phyloP scores from a whole-genome alignment of 2,888 invertebrate genomes.

The Troides helena region DNA sequence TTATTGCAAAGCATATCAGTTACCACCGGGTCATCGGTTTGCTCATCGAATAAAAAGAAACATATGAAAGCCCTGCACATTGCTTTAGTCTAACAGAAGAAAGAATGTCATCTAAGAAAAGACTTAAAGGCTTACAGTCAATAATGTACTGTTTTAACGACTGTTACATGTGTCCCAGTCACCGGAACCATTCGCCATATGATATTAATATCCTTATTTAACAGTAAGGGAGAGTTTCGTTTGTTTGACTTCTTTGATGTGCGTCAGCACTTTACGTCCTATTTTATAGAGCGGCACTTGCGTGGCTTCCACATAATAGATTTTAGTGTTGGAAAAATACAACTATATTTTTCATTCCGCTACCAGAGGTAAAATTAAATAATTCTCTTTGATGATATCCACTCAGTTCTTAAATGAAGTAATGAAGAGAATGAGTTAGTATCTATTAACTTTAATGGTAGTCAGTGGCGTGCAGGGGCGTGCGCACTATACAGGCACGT shows the following conservation, averaged over 20 bases:
- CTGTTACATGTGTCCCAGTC: neutral
- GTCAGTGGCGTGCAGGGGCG: too few relatives aligned
- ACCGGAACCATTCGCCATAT: neutral
- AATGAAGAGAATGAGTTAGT: too few relatives aligned
- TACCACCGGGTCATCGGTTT: too few relatives aligned
- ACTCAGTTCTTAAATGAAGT: neutral
- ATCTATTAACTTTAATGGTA: too few relatives aligned
- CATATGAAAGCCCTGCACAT: too few relatives aligned
- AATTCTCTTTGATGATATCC: neutral
- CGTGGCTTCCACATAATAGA: conserved; percentile 28
- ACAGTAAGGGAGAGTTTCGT: neutral
- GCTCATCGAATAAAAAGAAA: too few relatives aligned
- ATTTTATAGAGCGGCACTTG: conserved; percentile 33
- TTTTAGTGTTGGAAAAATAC: conserved; percentile 7
- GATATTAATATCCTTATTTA: conserved; percentile 1
- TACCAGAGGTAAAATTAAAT: neutral
- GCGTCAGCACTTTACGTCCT: conserved; percentile 19
- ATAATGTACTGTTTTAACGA: too few relatives aligned
- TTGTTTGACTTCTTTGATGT: neutral
- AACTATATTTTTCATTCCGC: neutral
- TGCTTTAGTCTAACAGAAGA: too few relatives aligned
- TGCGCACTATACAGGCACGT: too few relatives aligned
- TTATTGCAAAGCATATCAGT: too few relatives aligned
- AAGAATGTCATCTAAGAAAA: too few relatives aligned
- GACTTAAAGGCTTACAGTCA: too few relatives aligned